A percentile compares a stretch with the other conserved stretches of the same genome.
These are phyloP conservation scores for Silurus meridionalis DNA, from an alignment of 2,113 vertebrate species.

Conservation along the genomic window DNA sequence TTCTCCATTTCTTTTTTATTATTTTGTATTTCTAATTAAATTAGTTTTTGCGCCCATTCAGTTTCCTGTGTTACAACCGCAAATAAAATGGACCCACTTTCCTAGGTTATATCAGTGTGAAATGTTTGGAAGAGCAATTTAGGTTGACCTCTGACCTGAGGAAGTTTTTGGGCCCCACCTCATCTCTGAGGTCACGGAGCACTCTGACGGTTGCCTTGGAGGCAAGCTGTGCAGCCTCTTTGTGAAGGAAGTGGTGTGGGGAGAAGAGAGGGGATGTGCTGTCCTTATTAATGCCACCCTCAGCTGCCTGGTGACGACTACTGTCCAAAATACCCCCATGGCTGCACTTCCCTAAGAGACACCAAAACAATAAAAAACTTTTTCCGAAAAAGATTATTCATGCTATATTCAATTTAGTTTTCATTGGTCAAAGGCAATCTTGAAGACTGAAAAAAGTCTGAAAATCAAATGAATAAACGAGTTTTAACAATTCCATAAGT, in stretches of 20 bases:
- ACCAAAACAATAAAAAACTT: background rate
- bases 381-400: background rate
- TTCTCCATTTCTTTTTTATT: too few relatives aligned
- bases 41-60: background rate
- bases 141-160: conserved; percentile 69
- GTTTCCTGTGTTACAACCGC: background rate
- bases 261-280: conserved; percentile 80
- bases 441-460: too few relatives aligned
- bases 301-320: conserved; percentile 71
- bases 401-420: background rate
- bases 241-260: conserved; percentile 80
- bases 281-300: conserved; percentile 87
- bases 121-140: background rate
- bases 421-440: too few relatives aligned
- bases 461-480: background rate
- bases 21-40: too few relatives aligned
- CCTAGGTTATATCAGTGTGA: background rate
- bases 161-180: conserved; percentile 71
- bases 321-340: conserved; percentile 82
- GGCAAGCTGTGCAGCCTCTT: conserved; percentile 75
- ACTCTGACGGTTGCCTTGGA: conserved; percentile 74
- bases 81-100: background rate
- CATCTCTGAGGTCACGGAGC: conserved; percentile 73
- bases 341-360: conserved; percentile 81
- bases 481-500: background rate